Conservation (phyloP, 2,113 vertebrate genomes). For the Oxygymnocypris stewartii region DNA sequence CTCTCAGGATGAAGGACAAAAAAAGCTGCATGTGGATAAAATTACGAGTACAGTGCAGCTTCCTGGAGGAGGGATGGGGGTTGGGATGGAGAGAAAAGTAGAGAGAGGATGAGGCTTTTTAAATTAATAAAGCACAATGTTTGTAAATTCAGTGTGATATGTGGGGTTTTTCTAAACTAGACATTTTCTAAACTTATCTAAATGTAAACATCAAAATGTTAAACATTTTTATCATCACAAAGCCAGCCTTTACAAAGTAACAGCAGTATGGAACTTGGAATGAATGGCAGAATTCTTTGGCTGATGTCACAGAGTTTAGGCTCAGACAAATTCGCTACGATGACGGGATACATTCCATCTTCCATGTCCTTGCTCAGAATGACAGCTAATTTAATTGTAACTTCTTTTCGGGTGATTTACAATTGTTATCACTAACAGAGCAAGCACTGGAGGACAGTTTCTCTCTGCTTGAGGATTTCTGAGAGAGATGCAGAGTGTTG, state of each 20-base stretch:
- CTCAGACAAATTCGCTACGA: neutral
- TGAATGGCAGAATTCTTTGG: neutral
- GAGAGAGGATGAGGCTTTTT: neutral
- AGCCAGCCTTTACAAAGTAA: neutral
- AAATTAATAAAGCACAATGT: neutral
- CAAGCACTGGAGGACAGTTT: neutral
- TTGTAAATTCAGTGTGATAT: neutral
- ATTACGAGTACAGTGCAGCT: slow-evolving; percentile 91
- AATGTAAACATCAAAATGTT: neutral
- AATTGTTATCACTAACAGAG: neutral
- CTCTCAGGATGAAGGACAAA: slow-evolving; percentile 88
- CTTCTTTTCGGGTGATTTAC: neutral
- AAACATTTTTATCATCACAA: neutral
- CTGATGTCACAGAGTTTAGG: slow-evolving; percentile 9
- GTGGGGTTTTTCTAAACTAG: neutral
- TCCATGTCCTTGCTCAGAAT: neutral
- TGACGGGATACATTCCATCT: neutral
- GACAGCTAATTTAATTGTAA: neutral
- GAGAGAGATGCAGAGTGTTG: neutral
- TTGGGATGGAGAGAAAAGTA: neutral
- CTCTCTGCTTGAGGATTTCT: neutral
- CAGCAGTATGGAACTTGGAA: neutral
- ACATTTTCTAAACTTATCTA: neutral
- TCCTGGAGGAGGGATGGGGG: slow-evolving; percentile 68
- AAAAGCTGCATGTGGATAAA: slow-evolving; percentile 97